phyloP scores from a whole-genome alignment of 1,140 invertebrate species.

The Drosophila jambulina region DNA sequence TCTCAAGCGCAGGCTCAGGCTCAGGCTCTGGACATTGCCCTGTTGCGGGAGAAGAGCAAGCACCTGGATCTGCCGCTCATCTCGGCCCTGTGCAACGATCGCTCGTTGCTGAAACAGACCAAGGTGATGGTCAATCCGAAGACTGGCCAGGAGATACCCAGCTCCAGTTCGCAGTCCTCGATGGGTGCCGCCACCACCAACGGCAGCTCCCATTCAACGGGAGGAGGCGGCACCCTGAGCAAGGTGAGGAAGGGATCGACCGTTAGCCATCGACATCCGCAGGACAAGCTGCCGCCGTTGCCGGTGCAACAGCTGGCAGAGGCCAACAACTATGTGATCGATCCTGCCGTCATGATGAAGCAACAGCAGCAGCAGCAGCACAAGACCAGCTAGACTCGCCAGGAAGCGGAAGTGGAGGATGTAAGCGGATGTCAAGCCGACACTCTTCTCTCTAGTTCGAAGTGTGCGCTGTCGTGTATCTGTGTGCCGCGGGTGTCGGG shows the following conservation, averaged over 20 bases:
- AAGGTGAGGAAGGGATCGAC: conserved; percentile 86
- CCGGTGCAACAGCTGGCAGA: conserved; percentile 81
- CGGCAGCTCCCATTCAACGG: conserved; percentile 14
- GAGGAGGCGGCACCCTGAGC: conserved; percentile 84
- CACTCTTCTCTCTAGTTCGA: conserved; percentile 71
- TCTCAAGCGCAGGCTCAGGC: conserved; percentile 40
- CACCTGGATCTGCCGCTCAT: conserved; percentile 95
- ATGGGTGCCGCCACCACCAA: conserved; percentile 3
- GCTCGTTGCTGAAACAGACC: conserved; percentile 93
- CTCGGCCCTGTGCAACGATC: conserved; percentile 95
- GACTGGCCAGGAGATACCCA: conserved; percentile 29
- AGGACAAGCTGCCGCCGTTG: conserved; percentile 86
- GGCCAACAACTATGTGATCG: conserved; percentile 85
- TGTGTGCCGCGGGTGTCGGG: conserved; percentile 30
- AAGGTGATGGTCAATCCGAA: conserved; percentile 92
- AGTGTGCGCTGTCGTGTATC: conserved; percentile 31
- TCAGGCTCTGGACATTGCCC: conserved; percentile 90
- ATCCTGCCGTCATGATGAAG: conserved; percentile 77
- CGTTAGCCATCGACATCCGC: conserved; percentile 86
- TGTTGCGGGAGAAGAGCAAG: conserved; percentile 93
- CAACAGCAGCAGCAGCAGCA: conserved; percentile 75
- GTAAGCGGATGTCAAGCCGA: conserved; percentile 30
- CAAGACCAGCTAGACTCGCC: conserved; percentile 42
- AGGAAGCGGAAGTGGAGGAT: conserved; percentile 23
- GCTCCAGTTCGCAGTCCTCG: conserved; percentile 2